Evolutionary conservation across 2,113 vertebrate genomes (phyloP), one percentile per base, ranked within the genome.

Genomic region (Anhinga anhinga): DNA sequence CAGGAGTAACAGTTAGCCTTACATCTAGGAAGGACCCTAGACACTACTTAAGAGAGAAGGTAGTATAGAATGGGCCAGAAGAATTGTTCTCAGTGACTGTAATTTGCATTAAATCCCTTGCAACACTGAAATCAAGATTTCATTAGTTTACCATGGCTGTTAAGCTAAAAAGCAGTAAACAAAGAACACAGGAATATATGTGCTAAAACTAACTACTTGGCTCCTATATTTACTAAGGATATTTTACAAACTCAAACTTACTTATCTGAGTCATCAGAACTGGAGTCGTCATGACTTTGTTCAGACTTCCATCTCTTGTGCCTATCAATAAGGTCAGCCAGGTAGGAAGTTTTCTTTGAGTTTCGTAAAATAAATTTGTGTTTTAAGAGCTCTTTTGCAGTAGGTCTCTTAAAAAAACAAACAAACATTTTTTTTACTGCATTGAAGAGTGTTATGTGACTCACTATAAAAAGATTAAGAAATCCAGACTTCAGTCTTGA

Each of bases 241-340:
- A 77, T 84, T 66, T 91, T 40, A 84, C 4, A 79, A 62, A 86
- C 30, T 74, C n/a, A 16, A 23, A 98, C 99, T 98, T 97, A 99
- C 99, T 97, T 98, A 26, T 99, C 99, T 0, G 99, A 99, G 38
- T 99, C 99, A 13, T 99, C 99, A 1, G 99, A 99, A 97, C 99
- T 99, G 74, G 99, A 99, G 82, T 99, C 98, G 0, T 99, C 99
- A 1, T 98, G 98, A 85, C 98, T 98, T 98, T 99, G 99, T 84
- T 99, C 99, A 1, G 99, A 97, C 88, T 99, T 99, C 99, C 99
- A 99, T 82, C 99, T 98, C 98, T 99, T 99, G 98, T 99, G 99
- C 96, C 98, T 97, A 95, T 99, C 99, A 47, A 99, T 99, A 95
- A 99, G 98, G 96, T 99, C 99, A 1, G 99, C 98, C 98, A 99